phyloP scores from a whole-genome alignment of 2,797 vertebrate species.

The Aldrovandia affinis region DNA sequence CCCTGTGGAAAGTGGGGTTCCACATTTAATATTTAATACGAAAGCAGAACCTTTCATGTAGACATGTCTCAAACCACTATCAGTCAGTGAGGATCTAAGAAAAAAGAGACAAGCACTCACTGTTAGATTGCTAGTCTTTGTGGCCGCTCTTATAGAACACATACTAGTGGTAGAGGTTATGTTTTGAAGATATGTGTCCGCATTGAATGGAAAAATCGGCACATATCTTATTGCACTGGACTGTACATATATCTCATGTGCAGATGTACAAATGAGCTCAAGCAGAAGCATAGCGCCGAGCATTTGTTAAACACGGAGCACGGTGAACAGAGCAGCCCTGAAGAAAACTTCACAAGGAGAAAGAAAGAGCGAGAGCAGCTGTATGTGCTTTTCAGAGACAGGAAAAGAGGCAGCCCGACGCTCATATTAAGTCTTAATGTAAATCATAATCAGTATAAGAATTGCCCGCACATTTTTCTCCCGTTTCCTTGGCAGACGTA shows the following conservation, averaged over 20 bases:
- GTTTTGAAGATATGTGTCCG: background rate
- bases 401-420: constrained; percentile 34
- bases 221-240: background rate
- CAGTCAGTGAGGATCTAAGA: background rate
- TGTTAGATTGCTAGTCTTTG: background rate
- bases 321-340: background rate
- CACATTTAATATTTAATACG: background rate
- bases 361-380: constrained; percentile 40
- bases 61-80: background rate
- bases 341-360: background rate
- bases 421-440: constrained; percentile 39
- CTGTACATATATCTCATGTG: background rate
- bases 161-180: background rate
- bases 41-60: background rate
- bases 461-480: constrained; percentile 37
- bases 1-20: background rate
- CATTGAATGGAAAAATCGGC: background rate
- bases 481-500: constrained; percentile 61
- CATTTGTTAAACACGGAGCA: background rate
- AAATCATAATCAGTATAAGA: constrained; percentile 49
- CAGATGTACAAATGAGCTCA: too few species aligned
- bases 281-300: background rate
- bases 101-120: background rate
- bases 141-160: background rate
- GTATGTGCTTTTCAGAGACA: constrained; percentile 47